Evolutionary conservation across 2,888 invertebrate genomes (phyloP), one percentile per base, ranked within the genome.

Genomic region (Deroplatys truncata): DNA sequence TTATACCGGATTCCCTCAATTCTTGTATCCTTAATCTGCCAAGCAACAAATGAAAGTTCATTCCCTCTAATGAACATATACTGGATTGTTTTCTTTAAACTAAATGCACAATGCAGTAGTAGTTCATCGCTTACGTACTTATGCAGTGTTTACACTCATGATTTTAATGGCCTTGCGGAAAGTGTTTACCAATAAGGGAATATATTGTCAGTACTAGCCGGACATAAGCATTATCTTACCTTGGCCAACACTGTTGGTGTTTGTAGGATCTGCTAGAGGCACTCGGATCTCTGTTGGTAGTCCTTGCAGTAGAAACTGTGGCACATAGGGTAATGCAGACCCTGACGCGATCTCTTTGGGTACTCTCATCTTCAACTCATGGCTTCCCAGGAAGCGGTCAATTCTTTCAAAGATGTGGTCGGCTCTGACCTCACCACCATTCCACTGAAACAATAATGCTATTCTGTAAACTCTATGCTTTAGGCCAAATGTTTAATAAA

Each of bases 311-410:
- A 97, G 94, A 28, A 96, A 95, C 92, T 96, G 94, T 2, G 97
- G 96, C 84, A 97, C 95, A 90, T 95, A 94, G 28, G 91, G 89
- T 84, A 90, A n/a, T 29, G 91, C 15, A 15, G 95, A 95, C 91
- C 94, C 94, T 20, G 94, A 8, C 92, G 93, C 43, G 94, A 95
- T 94, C 90, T 94, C 96, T 92, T 96, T 95, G 13, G 97, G 97
- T 89, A 97, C 95, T 93, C 96, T 96, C 92, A 97, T 96, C 92
- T 96, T 95, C 84, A 98, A 93, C n/a, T 96, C 95, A 93, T 98
- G 97, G 35, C 96, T 96, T 92, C 96, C 95, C 89, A 98, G 93
- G 93, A 97, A 98, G 89, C 95, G 93, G 92, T 97, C 97, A 91
- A 97, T 95, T 10, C 89, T 83, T 84, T 91, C 90, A 72, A 90